Evolutionary conservation across 35 echinoderm and acorn worm species (phyloP).

Genomic region (Stichopus chloronotus): DNA sequence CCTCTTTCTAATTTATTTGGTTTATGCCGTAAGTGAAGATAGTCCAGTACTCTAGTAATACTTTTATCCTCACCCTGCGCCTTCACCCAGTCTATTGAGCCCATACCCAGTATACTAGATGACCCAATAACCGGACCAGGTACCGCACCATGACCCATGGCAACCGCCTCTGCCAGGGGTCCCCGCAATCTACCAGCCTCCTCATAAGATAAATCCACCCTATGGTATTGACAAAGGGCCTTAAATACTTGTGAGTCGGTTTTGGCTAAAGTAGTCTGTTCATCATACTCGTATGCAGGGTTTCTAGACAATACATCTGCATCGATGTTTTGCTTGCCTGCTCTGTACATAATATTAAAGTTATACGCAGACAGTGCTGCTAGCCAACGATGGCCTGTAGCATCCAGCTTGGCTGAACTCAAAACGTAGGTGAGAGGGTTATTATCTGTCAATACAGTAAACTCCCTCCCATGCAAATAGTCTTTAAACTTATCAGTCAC

Average conservation of each 20-base stretch:
- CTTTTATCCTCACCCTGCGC: not conserved
- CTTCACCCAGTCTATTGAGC: not conserved
- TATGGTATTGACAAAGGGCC: conserved; percentile 24
- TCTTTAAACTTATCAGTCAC: conserved; percentile 34
- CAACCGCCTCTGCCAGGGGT: conserved; percentile 10
- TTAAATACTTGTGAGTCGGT: conserved; percentile 6
- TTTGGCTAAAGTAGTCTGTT: not conserved
- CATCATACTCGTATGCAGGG: not conserved
- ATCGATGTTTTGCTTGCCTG: conserved; percentile 39
- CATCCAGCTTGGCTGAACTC: conserved; percentile 39
- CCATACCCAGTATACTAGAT: not conserved
- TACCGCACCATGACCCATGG: conserved; percentile 14
- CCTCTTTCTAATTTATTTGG: conserved; percentile 8
- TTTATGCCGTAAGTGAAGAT: not conserved
- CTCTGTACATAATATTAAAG: conserved; percentile 20
- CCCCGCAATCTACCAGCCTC: not conserved
- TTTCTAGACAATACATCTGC: conserved; percentile 54
- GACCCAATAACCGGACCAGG: not conserved
- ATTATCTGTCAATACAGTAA: conserved; percentile 45
- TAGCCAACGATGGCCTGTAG: conserved; percentile 49
- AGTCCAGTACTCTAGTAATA: not conserved
- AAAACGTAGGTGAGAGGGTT: conserved; percentile 55
- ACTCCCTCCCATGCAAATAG: conserved; percentile 20
- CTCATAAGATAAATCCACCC: not conserved
- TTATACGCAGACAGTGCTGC: conserved; percentile 27